Evolutionary conservation across 2,797 vertebrate genomes (phyloP).

Genomic region (Glyptemys insculpta): DNA sequence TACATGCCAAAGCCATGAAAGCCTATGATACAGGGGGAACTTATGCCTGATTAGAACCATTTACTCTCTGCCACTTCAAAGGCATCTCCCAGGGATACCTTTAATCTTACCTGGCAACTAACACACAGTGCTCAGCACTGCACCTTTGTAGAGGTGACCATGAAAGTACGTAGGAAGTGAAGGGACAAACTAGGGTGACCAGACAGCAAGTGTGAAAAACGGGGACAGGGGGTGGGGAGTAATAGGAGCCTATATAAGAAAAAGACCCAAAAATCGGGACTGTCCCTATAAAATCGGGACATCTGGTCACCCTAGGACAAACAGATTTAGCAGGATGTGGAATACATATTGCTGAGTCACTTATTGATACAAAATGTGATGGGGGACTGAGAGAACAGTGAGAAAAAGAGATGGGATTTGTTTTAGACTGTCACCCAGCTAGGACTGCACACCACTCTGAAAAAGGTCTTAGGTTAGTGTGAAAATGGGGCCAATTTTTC

Average conservation of each 20-base stretch:
- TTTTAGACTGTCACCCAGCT: neutral
- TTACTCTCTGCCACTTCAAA: slow-evolving; percentile 76
- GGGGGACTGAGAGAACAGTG: neutral
- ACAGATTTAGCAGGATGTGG: slow-evolving; percentile 42
- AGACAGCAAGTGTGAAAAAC: no score
- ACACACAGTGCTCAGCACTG: slow-evolving; percentile 53
- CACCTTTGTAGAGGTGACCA: slow-evolving; percentile 69
- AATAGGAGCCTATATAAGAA: no score
- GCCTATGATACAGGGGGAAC: slow-evolving; percentile 50
- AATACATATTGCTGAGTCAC: neutral
- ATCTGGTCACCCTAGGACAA: neutral
- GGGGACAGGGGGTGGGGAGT: no score
- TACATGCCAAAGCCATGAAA: slow-evolving; percentile 60
- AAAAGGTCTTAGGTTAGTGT: neutral
- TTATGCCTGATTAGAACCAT: slow-evolving; percentile 67
- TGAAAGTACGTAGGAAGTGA: slow-evolving; percentile 9
- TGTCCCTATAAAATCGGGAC: no score
- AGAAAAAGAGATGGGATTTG: neutral
- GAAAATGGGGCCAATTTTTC: neutral
- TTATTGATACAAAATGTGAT: neutral
- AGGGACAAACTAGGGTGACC: slow-evolving; percentile 11
- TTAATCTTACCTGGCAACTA: slow-evolving; percentile 76
- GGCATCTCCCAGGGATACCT: slow-evolving; percentile 65
- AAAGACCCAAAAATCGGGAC: no score
- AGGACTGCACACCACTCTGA: fast-evolving